A percentile compares a stretch with the other conserved stretches of the same genome.
Evolutionary conservation across 2,888 invertebrate species (phyloP).

Genomic region (Drosophila maculinotata): DNA sequence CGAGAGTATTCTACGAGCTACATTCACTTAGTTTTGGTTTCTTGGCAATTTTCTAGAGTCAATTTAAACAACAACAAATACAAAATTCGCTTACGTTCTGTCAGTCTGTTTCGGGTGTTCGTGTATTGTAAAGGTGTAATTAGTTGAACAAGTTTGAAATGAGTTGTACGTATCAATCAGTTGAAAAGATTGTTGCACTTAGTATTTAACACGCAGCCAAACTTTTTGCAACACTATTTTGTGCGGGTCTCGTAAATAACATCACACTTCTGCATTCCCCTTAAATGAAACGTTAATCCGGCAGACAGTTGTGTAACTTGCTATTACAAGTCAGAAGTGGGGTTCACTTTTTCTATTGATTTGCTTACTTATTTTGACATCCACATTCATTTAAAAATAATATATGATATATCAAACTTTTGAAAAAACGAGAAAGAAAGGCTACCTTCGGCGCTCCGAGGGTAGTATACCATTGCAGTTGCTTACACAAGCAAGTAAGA

Average conservation of each 20-base stretch:
- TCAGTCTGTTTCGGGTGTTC: slow-evolving; percentile 3
- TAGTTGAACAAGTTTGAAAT: slow-evolving; percentile 29
- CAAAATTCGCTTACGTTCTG: neutral
- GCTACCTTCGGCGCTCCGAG: too few relatives aligned
- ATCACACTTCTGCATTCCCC: neutral
- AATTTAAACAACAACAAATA: slow-evolving; percentile 8
- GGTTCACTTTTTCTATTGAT: too few relatives aligned
- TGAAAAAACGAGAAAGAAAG: too few relatives aligned
- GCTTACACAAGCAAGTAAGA: too few relatives aligned
- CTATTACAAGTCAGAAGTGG: too few relatives aligned
- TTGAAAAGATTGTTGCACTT: slow-evolving; percentile 18
- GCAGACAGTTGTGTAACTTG: too few relatives aligned
- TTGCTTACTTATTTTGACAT: too few relatives aligned
- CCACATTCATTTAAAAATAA: too few relatives aligned
- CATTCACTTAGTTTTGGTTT: slow-evolving; percentile 14
- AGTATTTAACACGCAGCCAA: neutral
- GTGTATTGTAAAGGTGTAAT: slow-evolving; percentile 19
- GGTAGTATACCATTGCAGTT: too few relatives aligned
- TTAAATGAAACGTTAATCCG: neutral
- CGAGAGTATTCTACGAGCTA: slow-evolving; percentile 2
- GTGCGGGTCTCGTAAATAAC: slow-evolving; percentile 49
- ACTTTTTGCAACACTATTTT: slow-evolving; percentile 4
- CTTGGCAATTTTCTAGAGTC: slow-evolving; percentile 2
- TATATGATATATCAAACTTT: too few relatives aligned
- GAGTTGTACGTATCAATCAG: slow-evolving; percentile 23